phyloP scores from a whole-genome alignment of 2,888 invertebrate genomes.

The Morpho deidamia region DNA sequence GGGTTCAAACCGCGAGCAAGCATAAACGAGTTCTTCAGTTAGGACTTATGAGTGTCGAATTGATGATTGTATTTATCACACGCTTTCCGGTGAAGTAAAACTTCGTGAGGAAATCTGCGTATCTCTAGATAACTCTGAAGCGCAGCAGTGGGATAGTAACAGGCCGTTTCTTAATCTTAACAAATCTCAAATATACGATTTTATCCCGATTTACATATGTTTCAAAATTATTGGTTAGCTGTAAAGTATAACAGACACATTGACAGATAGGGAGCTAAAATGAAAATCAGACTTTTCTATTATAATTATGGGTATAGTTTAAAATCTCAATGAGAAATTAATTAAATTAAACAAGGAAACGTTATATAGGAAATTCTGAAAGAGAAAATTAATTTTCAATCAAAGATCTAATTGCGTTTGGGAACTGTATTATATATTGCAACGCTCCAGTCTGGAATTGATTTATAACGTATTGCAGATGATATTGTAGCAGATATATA shows the following conservation, averaged over 20 bases:
- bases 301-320: too few relatives aligned
- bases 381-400: conserved; percentile 64
- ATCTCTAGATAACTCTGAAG: too few relatives aligned
- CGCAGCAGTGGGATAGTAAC: too few relatives aligned
- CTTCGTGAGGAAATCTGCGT: too few relatives aligned
- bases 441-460: conserved; percentile 68
- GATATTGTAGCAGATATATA: conserved; percentile 61
- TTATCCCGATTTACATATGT: too few relatives aligned
- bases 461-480: conserved; percentile 61
- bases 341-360: conserved; percentile 43
- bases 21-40: neutral
- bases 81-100: too few relatives aligned
- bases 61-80: too few relatives aligned
- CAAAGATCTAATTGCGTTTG: conserved; percentile 47
- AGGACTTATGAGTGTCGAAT: too few relatives aligned
- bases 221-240: too few relatives aligned
- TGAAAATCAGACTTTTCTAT: conserved; percentile 18
- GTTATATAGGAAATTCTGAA: conserved; percentile 52
- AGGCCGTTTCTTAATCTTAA: too few relatives aligned
- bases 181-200: too few relatives aligned
- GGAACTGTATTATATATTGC: too few relatives aligned
- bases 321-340: conserved; percentile 35
- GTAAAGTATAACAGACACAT: neutral
- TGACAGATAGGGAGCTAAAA: neutral
- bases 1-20: neutral